Percentiles rank a stretch among this genome's conserved stretches.
phyloP scores from a whole-genome alignment of 2,113 vertebrate genomes.

The Heloderma charlesbogerti region DNA sequence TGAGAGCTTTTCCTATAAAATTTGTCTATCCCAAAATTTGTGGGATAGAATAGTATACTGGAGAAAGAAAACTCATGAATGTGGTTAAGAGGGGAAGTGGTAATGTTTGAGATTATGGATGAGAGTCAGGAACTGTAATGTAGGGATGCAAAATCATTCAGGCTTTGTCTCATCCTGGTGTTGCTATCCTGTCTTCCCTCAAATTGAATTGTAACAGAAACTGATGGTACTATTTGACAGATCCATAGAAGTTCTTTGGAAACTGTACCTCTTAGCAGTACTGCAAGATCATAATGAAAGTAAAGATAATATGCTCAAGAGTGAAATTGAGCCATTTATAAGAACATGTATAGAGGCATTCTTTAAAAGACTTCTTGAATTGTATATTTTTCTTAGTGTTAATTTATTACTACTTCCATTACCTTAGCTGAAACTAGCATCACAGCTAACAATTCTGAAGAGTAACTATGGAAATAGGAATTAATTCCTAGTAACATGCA shows the following conservation, averaged over 20 bases:
- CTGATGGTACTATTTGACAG: slow-evolving; percentile 80
- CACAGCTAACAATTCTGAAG: slow-evolving; percentile 56
- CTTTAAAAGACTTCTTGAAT: slow-evolving; percentile 60
- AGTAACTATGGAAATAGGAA: slow-evolving; percentile 7
- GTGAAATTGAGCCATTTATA: slow-evolving; percentile 66
- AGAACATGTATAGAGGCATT: slow-evolving; percentile 37
- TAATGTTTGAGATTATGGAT: slow-evolving; percentile 73
- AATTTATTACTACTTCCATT: slow-evolving; percentile 63
- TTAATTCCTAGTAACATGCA: not conserved
- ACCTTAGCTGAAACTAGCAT: slow-evolving; percentile 14
- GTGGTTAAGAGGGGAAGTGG: slow-evolving; percentile 46
- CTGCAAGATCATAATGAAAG: slow-evolving; percentile 81
- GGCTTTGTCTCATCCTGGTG: slow-evolving; percentile 79
- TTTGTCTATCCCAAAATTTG: no score
- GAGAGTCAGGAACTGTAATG: slow-evolving; percentile 68
- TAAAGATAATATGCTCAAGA: slow-evolving; percentile 65
- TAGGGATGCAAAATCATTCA: slow-evolving; percentile 79
- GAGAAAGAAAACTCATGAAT: slow-evolving; percentile 18
- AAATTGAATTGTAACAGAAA: slow-evolving; percentile 68
- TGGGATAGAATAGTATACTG: slow-evolving; percentile 1
- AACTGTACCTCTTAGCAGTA: slow-evolving; percentile 60
- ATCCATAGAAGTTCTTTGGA: slow-evolving; percentile 80
- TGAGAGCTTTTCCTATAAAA: not conserved
- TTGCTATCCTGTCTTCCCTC: slow-evolving; percentile 68
- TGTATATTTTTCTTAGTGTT: slow-evolving; percentile 79